Percentiles rank a stretch among this genome's conserved stretches.
These are phyloP conservation scores for Rhadinocentrus ornatus DNA, from an alignment of 2,797 vertebrate species.

Conservation along the genomic window DNA sequence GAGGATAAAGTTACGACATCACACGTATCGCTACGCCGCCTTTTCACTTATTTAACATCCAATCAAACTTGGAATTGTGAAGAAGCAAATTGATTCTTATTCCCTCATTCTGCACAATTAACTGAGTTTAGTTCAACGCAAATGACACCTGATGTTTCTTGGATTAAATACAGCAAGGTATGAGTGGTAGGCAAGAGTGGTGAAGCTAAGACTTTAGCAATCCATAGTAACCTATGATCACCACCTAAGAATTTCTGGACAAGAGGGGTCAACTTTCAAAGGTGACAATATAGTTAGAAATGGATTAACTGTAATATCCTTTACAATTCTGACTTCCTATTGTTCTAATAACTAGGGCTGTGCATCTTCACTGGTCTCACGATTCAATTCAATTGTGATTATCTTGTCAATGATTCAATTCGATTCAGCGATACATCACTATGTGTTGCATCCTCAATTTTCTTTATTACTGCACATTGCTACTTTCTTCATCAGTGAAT, in stretches of 20 bases:
- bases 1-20: slow-evolving; percentile 77
- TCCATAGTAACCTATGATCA: neutral
- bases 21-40: slow-evolving; percentile 81
- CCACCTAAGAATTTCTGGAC: neutral
- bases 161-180: slow-evolving; percentile 5
- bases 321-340: too few relatives aligned
- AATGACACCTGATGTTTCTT: slow-evolving; percentile 16
- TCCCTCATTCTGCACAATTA: slow-evolving; percentile 59
- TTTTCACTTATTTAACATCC: slow-evolving; percentile 84
- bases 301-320: neutral
- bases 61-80: slow-evolving; percentile 74
- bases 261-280: neutral
- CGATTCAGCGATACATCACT: too few relatives aligned
- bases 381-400: too few relatives aligned
- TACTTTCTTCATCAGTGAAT: too few relatives aligned
- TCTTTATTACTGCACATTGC: too few relatives aligned
- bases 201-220: neutral
- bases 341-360: too few relatives aligned
- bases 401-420: too few relatives aligned
- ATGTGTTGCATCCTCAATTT: too few relatives aligned
- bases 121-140: slow-evolving; percentile 10
- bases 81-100: slow-evolving; percentile 51
- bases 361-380: too few relatives aligned
- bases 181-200: neutral
- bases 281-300: neutral